These are phyloP conservation scores for Meloidogyne hapla DNA, from an alignment of 1,140 invertebrate genomes.

Conservation along the genomic window DNA sequence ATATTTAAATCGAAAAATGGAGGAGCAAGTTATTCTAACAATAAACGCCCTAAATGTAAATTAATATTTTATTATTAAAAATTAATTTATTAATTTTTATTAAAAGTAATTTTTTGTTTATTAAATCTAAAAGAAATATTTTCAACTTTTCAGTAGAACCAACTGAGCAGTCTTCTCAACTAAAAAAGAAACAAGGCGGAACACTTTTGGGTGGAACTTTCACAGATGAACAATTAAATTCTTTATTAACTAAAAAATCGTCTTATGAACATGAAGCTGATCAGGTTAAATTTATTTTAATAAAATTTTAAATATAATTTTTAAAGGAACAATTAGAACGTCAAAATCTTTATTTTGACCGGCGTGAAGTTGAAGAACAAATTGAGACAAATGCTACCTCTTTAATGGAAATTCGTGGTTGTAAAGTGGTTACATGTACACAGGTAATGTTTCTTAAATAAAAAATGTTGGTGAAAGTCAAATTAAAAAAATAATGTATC, in stretches of 20 bases:
- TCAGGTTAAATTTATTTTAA: constrained; percentile 19
- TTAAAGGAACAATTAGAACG: constrained; percentile 31
- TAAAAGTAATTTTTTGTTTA: neutral
- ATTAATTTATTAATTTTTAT: too few relatives aligned
- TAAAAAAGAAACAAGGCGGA: neutral
- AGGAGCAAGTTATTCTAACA: neutral
- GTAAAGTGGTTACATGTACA: constrained; percentile 47
- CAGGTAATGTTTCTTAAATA: too few relatives aligned
- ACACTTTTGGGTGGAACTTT: constrained; percentile 16
- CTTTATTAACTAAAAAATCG: constrained; percentile 43
- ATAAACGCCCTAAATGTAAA: constrained; percentile 31
- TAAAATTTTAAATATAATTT: neutral
- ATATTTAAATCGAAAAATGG: constrained; percentile 36
- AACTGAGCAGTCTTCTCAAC: neutral
- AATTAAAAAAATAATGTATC: too few relatives aligned
- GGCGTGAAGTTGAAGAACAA: constrained; percentile 44
- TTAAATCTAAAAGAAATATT: constrained; percentile 3
- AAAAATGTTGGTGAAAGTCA: too few relatives aligned
- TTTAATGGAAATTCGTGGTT: constrained; percentile 51
- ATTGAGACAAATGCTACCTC: constrained; percentile 38
- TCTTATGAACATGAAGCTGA: constrained; percentile 36
- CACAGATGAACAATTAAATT: constrained; percentile 36
- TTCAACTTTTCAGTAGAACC: too few relatives aligned
- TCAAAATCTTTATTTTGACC: constrained; percentile 41
- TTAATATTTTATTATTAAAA: too few relatives aligned